Conservation (phyloP, 1,140 invertebrate species). For the Pogonomyrmex barbatus region DNA sequence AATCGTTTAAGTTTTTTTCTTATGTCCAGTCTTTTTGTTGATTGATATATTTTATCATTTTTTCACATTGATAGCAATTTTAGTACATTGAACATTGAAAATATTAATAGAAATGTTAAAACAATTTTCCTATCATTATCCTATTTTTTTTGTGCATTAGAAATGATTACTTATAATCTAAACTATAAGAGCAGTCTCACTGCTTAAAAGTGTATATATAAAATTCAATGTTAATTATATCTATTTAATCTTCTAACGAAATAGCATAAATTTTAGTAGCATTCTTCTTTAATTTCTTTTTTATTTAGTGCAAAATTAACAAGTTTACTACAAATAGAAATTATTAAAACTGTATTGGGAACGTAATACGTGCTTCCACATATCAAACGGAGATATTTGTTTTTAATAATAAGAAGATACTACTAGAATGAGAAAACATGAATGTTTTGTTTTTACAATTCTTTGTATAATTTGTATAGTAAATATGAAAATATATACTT, state of each 20-base stretch:
- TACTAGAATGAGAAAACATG: not conserved
- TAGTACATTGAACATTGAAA: not conserved
- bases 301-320: not conserved
- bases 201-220: constrained; percentile 4
- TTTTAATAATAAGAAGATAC: not conserved
- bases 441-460: not conserved
- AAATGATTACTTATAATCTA: not conserved
- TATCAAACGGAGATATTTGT: not conserved
- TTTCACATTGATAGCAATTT: constrained; percentile 8
- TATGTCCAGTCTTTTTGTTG: not conserved
- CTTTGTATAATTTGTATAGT: constrained; percentile 8
- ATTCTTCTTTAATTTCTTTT: not conserved
- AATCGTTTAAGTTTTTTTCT: constrained; percentile 20
- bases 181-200: not conserved
- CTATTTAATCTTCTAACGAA: not conserved
- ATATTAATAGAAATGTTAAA: not conserved
- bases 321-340: not conserved
- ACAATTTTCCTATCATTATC: constrained; percentile 20
- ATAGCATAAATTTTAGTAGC: not conserved
- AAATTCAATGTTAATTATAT: not conserved
- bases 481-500: constrained; percentile 4
- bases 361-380: not conserved
- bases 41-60: constrained; percentile 23
- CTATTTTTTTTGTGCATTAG: not conserved
- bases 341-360: constrained; percentile 1